Base-by-base conservation (phyloP, 2,113 vertebrate species). In the Oncorhynchus kisutch region DNA sequence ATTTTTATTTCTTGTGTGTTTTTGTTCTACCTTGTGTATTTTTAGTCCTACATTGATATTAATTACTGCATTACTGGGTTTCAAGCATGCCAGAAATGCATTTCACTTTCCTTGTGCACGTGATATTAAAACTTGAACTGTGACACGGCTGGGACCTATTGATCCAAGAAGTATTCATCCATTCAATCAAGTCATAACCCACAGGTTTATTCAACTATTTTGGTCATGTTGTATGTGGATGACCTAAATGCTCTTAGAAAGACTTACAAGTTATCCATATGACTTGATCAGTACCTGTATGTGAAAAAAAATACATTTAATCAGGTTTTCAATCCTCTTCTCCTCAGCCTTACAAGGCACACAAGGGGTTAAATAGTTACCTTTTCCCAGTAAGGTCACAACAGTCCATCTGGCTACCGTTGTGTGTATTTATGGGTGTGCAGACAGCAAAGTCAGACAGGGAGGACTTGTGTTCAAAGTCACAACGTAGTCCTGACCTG, bases 401-500 rank as follows among this genome's bases (percentile, higher is more conserved):
- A 8, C 64, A 14, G 71, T 59, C 29, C 78, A 77, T 81, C 78
- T 82, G 84, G 83, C 74, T 77, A 5, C 24, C 0, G 18, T 60
- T 69, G 57, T 62, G n/a, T 76, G 67, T 75, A 73, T 89, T 88
- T 88, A 86, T 86, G 84, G 86, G 86, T 71, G 78, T 81, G 76
- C 51, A 13, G 68, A 78, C 75, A 51, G 48, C 57, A 73, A 88
- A 93, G 90, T 89, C 88, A 84, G 86, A 89, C 87, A 85, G 82
- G 81, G 78, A 78, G 76, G 82, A 89, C 86, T 82, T 75, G 85
- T 93, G 90, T 92, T 85, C 91, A 94, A 94, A 94, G 92, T 93
- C 92, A 91, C 31, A 92, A 94, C 94, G 92, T 91, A 90, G 89
- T 84, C 84, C 91, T 94, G 94, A 94, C 93, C 93, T 86, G 87